Evolutionary conservation across 2,113 vertebrate species (phyloP).

Genomic region (Sebastes schlegelii): DNA sequence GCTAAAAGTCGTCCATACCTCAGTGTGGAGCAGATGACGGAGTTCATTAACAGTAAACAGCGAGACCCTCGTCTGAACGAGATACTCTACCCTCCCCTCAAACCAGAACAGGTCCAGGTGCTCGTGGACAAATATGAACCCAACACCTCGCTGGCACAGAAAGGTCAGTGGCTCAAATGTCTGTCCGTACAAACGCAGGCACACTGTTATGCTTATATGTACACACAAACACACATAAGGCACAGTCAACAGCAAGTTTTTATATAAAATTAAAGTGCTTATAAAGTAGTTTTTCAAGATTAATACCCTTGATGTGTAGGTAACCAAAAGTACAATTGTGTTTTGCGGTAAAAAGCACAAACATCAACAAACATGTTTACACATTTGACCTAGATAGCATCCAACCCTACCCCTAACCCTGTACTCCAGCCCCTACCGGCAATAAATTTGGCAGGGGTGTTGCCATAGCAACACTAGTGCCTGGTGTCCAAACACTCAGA

Average conservation of each 20-base stretch:
- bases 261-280: not conserved
- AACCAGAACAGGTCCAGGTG: conserved; percentile 95
- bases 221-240: conserved; percentile 5
- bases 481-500: conserved; percentile 13
- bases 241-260: not conserved
- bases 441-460: conserved; percentile 51
- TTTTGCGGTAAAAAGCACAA: not conserved
- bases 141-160: conserved; percentile 87
- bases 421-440: not conserved
- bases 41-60: conserved; percentile 96
- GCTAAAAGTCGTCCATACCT: conserved; percentile 94
- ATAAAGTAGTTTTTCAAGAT: too few relatives aligned
- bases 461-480: conserved; percentile 50
- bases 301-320: not conserved
- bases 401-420: not conserved
- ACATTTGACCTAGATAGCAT: not conserved
- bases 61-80: conserved; percentile 96
- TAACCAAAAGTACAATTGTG: not conserved
- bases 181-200: conserved; percentile 19
- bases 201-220: conserved; percentile 11
- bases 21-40: conserved; percentile 95
- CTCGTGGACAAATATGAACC: conserved; percentile 98
- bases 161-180: conserved; percentile 87
- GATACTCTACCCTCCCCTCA: conserved; percentile 97
- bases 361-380: not conserved